Conservation (phyloP, 35 echinoderm and acorn worm genomes). For the Heliocidaris tuberculata region DNA sequence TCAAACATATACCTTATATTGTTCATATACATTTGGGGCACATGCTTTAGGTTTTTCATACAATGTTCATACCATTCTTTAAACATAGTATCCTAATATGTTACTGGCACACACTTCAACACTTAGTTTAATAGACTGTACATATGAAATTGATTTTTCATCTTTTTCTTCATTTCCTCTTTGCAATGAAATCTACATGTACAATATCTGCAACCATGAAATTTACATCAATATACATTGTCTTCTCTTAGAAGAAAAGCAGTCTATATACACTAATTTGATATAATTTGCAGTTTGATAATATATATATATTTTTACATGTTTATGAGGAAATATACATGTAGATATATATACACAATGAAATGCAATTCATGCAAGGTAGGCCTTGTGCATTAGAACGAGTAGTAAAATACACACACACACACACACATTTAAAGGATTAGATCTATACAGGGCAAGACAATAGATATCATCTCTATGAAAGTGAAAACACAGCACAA, state of each 20-base stretch:
- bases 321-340: not conserved
- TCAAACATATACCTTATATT: not conserved
- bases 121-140: conserved; percentile 28
- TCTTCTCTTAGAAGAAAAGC: not conserved
- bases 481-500: not conserved
- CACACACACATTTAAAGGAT: not conserved
- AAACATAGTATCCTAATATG: not conserved
- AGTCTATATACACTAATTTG: not conserved
- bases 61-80: not conserved
- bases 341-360: not conserved
- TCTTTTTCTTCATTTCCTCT: not conserved
- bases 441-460: not conserved
- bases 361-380: not conserved
- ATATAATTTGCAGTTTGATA: conserved; percentile 14
- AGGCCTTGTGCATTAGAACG: not conserved
- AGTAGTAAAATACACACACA: not conserved
- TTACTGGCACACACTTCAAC: conserved; percentile 23
- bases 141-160: not conserved
- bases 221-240: conserved; percentile 39
- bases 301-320: not conserved
- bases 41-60: not conserved
- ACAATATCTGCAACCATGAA: conserved; percentile 22
- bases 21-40: conserved; percentile 16
- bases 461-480: not conserved
- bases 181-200: conserved; percentile 34